phyloP scores from a whole-genome alignment of 2,797 vertebrate genomes.

The Danio albolineatus region DNA sequence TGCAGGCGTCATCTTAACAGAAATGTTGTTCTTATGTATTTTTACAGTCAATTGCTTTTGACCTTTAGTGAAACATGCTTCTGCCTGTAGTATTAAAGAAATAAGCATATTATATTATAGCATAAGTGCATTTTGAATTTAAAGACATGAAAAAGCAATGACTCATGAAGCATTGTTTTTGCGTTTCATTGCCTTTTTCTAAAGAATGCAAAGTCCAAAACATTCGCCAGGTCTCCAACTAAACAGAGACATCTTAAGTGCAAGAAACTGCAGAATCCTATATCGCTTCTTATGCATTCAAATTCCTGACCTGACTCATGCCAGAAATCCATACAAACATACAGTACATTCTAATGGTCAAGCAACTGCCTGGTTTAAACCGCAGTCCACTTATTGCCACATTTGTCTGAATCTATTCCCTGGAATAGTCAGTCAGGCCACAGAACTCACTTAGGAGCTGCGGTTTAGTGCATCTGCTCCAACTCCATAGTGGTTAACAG shows the following conservation, averaged over 20 bases:
- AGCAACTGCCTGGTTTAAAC: neutral
- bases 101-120: neutral
- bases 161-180: neutral
- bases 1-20: neutral
- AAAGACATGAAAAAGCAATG: neutral
- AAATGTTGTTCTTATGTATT: constrained; percentile 5
- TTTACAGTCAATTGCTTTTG: neutral
- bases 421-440: constrained; percentile 2
- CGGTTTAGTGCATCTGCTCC: neutral
- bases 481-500: neutral
- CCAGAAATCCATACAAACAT: constrained; percentile 7
- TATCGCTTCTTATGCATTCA: neutral
- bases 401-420: constrained; percentile 4
- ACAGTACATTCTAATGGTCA: neutral
- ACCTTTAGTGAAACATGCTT: neutral
- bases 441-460: constrained; percentile 10
- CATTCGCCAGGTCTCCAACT: neutral
- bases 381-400: constrained; percentile 3
- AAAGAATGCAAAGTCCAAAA: neutral
- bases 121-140: neutral
- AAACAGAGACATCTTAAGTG: neutral
- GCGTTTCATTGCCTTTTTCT: neutral
- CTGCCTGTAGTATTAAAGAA: neutral
- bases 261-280: neutral
- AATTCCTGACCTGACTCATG: neutral